Conservation (phyloP, 2,113 vertebrate species). For the Candoia aspera region DNA sequence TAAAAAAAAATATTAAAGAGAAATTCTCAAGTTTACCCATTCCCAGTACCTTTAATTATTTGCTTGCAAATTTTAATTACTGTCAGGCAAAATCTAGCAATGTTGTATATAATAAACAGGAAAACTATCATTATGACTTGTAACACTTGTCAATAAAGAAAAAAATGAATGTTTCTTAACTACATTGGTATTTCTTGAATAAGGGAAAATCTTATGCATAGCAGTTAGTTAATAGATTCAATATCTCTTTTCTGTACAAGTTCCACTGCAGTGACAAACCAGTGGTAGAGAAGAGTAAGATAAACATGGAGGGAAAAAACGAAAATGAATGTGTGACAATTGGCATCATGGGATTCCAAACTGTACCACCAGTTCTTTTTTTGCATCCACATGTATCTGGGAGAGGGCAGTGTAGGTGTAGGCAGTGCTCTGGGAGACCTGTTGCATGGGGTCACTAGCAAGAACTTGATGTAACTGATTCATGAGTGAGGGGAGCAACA, state of each 20-base stretch:
- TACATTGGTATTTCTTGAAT: too few relatives aligned
- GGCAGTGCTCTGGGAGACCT: conserved; percentile 94
- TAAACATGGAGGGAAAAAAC: conserved; percentile 46
- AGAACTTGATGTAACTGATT: conserved; percentile 95
- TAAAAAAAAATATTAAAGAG: too few relatives aligned
- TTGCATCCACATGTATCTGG: conserved; percentile 94
- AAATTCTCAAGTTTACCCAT: too few relatives aligned
- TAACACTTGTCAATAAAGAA: too few relatives aligned
- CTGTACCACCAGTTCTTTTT: conserved; percentile 96
- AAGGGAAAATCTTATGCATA: too few relatives aligned
- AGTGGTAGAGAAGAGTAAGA: conserved; percentile 47
- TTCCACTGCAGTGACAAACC: conserved; percentile 41
- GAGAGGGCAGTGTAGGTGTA: conserved; percentile 96
- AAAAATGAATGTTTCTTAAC: too few relatives aligned
- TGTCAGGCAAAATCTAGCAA: too few relatives aligned
- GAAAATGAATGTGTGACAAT: conserved; percentile 26
- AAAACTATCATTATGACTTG: too few relatives aligned
- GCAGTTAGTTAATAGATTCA: conserved; percentile 56
- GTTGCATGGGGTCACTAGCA: conserved; percentile 89
- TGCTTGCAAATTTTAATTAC: too few relatives aligned
- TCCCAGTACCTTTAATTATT: too few relatives aligned
- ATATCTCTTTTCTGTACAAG: conserved; percentile 56
- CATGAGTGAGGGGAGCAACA: conserved; percentile 86
- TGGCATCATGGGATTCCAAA: conserved; percentile 89
- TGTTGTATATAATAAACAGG: too few relatives aligned